These are phyloP conservation scores for Odontomachus brunneus DNA, from an alignment of 1,140 invertebrate species.

Conservation along the genomic window DNA sequence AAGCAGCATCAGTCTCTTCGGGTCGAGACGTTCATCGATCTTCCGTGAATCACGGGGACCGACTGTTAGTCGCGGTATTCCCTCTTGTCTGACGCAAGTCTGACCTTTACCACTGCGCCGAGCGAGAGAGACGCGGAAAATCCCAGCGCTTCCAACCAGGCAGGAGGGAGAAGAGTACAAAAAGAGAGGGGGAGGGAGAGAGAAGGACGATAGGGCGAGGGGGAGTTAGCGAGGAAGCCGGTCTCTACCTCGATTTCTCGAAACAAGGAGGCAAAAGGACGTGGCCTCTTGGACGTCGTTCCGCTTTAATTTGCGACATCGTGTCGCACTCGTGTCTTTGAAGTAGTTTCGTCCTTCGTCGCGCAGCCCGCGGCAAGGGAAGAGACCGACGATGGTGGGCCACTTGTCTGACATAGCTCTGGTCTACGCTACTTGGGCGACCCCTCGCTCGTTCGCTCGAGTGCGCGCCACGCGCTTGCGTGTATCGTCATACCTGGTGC, in stretches of 20 bases:
- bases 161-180: slow-evolving; percentile 22
- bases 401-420: slow-evolving; percentile 75
- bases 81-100: slow-evolving; percentile 52
- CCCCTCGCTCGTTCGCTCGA: slow-evolving; percentile 35
- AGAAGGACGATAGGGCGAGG: too few species aligned
- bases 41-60: slow-evolving; percentile 64
- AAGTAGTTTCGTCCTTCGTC: slow-evolving; percentile 71
- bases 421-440: slow-evolving; percentile 72
- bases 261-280: slow-evolving; percentile 43
- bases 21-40: slow-evolving; percentile 55
- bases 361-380: slow-evolving; percentile 48
- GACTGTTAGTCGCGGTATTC: slow-evolving; percentile 48
- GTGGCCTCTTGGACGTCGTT: slow-evolving; percentile 63
- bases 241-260: slow-evolving; percentile 44
- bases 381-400: slow-evolving; percentile 9
- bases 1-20: slow-evolving; percentile 45
- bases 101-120: slow-evolving; percentile 64
- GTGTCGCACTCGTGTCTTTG: slow-evolving; percentile 72
- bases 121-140: slow-evolving; percentile 22
- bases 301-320: slow-evolving; percentile 77
- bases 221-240: not conserved
- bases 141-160: not conserved
- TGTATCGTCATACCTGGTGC: not conserved
- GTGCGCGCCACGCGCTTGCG: slow-evolving; percentile 36
- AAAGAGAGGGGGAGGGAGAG: too few species aligned